Evolutionary conservation across 2,113 vertebrate genomes (phyloP), one percentile per base, ranked within the genome.

Genomic region (Solenodon paradoxus): DNA sequence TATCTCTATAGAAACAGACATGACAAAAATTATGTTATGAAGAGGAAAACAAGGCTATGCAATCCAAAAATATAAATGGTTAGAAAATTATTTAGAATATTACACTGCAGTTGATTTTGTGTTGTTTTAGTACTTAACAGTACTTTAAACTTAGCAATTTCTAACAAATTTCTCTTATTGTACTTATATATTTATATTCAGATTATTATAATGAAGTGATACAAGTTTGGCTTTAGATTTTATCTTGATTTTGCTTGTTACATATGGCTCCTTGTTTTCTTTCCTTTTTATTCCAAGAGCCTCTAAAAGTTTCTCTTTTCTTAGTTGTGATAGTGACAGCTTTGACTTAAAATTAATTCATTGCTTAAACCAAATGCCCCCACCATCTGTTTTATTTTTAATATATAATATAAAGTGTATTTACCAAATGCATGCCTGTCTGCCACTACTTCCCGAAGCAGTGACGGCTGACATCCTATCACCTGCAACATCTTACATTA

Each of bases 321-420:
- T 71, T 94, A 61, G 9, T 71, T 90, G 32, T 88, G 72, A 92
- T 63, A 57, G 38, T 47, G 57, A 95, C 51, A 81, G 20, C 15
- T 92, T 97, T 74, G 35, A 80, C 9, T 77, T 87, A 77, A 75
- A 97, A 91, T 87, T 64, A 91, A 95, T 83, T 89, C 5, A 71
- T 71, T 90, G 79, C 17, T 83, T 79, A 92, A 96, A 40, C 22
- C 45, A 94, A 90, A 72, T 81, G 32, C 32, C 55, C 35, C 11
- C 22, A 63, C 79, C 79, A 75, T 28, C 30, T 85, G 57, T 75
- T 96, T 72, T 57, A 68, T 42, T 74, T 90, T 88, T 90, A 84
- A 81, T 11, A 26, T 35, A 47, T 49, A 79, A 49, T 88, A 92
- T 38, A 24, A 53, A 30, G 4, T 77, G 16, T 38, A 20, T 74